phyloP scores from a whole-genome alignment of 2,888 invertebrate genomes.

The Phyllotreta striolata region DNA sequence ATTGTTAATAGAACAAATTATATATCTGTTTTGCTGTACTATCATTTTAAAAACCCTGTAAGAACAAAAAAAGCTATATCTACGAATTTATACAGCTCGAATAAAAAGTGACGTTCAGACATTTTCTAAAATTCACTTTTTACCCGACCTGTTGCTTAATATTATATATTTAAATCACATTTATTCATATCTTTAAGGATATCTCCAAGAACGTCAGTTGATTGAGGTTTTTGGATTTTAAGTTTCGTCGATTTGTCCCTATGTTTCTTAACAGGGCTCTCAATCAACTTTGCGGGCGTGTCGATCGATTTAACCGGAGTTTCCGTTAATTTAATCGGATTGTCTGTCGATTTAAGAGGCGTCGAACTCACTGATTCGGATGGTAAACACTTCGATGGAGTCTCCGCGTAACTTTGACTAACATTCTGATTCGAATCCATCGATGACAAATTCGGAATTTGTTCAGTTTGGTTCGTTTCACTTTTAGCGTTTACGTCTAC shows the following conservation, averaged over 20 bases:
- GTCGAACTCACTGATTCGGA: constrained; percentile 12
- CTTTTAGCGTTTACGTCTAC: constrained; percentile 20
- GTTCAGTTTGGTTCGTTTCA: not conserved
- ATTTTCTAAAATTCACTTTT: constrained; percentile 36
- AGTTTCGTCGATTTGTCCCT: constrained; percentile 50
- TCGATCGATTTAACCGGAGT: constrained; percentile 4
- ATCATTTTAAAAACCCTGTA: constrained; percentile 4
- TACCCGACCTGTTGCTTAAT: constrained; percentile 47
- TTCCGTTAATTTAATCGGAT: constrained; percentile 14
- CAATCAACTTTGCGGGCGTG: constrained; percentile 10
- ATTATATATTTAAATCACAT: constrained; percentile 55
- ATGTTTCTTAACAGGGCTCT: constrained; percentile 40
- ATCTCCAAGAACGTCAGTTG: constrained; percentile 59
- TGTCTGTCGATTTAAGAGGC: constrained; percentile 10
- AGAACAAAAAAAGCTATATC: constrained; percentile 15
- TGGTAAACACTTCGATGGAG: constrained; percentile 18
- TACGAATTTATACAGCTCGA: constrained; percentile 32
- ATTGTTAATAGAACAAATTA: too few relatives aligned
- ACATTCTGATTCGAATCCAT: constrained; percentile 7
- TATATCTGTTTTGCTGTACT: too few relatives aligned
- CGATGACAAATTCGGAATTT: constrained; percentile 9
- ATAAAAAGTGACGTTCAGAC: constrained; percentile 35
- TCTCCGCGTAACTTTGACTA: constrained; percentile 5
- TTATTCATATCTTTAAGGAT: constrained; percentile 60
- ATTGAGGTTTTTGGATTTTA: constrained; percentile 53